Percentiles rank a stretch among this genome's conserved stretches.
Conservation (phyloP, 2,888 invertebrate genomes). For the Agrilus biguttatus region DNA sequence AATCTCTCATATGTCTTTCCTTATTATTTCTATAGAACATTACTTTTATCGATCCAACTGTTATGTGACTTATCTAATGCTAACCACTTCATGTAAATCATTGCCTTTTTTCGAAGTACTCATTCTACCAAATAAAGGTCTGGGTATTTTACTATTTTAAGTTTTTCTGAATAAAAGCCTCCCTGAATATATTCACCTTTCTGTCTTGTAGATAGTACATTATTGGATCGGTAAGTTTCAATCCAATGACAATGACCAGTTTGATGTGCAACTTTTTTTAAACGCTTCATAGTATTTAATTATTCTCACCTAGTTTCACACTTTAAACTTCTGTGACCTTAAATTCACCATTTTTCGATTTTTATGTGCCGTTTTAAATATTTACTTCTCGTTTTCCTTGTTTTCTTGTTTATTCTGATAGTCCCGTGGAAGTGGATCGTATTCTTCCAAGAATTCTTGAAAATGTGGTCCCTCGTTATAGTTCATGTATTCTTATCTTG, state of each 20-base stretch:
- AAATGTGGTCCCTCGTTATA: no score
- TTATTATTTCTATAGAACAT: no score
- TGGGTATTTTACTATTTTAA: conserved; percentile 8
- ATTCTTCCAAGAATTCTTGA: no score
- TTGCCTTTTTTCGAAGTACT: conserved; percentile 7
- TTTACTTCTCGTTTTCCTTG: no score
- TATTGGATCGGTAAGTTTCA: conserved; percentile 15
- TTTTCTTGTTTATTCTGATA: no score
- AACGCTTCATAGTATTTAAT: conserved; percentile 14
- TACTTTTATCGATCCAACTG: conserved; percentile 11
- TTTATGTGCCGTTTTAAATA: no score
- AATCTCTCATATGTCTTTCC: no score
- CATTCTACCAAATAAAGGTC: conserved; percentile 13
- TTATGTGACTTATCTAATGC: conserved; percentile 11
- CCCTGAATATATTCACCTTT: conserved; percentile 7
- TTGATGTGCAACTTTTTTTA: conserved; percentile 17
- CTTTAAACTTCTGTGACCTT: conserved; percentile 13
- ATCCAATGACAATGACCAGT: conserved; percentile 17
- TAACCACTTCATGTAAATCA: conserved; percentile 10
- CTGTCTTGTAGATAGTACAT: conserved; percentile 16
- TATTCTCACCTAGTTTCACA: conserved; percentile 14
- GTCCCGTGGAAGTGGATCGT: no score
- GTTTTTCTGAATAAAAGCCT: conserved; percentile 13
- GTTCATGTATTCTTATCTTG: no score
- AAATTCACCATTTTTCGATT: no score